Conservation (phyloP, 2,113 vertebrate genomes). For the Orientallactaga bullata region DNA sequence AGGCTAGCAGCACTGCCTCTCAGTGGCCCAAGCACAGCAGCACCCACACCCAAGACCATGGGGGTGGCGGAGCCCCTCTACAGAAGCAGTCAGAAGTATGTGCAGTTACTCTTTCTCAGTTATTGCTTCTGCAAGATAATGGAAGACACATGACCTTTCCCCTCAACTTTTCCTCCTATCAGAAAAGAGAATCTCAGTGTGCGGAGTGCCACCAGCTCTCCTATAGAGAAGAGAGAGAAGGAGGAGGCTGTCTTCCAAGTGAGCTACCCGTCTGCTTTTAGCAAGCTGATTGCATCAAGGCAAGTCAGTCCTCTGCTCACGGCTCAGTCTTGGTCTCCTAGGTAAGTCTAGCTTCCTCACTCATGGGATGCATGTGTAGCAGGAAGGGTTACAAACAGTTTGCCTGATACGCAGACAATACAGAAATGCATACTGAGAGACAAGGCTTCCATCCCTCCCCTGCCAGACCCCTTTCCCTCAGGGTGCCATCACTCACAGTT, state of each 20-base stretch:
- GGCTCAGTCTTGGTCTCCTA: conserved; percentile 94
- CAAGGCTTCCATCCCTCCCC: background rate
- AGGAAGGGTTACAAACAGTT: background rate
- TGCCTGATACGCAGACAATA: background rate
- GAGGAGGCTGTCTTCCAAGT: conserved; percentile 92
- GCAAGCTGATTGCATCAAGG: conserved; percentile 92
- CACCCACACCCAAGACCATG: conserved; percentile 75
- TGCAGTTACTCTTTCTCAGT: background rate
- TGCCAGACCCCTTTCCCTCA: background rate
- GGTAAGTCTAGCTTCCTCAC: conserved; percentile 86
- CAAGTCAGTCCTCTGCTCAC: conserved; percentile 92
- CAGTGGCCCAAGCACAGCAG: conserved; percentile 77
- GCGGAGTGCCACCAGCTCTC: conserved; percentile 87
- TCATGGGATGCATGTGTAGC: rapidly evolving
- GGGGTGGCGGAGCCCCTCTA: conserved; percentile 86
- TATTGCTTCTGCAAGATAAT: conserved; percentile 5
- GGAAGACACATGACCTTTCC: background rate
- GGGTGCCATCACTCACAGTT: background rate
- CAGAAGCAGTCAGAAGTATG: conserved; percentile 87
- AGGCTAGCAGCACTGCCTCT: conserved; percentile 84
- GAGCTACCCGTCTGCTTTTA: conserved; percentile 97
- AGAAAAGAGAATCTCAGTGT: conserved; percentile 89
- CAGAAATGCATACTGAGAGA: background rate
- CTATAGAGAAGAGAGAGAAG: conserved; percentile 88
- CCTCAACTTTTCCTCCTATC: conserved; percentile 28